Evolutionary conservation across 2,888 invertebrate genomes (phyloP), one percentile per base, ranked within the genome.

Genomic region (Aelia acuminata): DNA sequence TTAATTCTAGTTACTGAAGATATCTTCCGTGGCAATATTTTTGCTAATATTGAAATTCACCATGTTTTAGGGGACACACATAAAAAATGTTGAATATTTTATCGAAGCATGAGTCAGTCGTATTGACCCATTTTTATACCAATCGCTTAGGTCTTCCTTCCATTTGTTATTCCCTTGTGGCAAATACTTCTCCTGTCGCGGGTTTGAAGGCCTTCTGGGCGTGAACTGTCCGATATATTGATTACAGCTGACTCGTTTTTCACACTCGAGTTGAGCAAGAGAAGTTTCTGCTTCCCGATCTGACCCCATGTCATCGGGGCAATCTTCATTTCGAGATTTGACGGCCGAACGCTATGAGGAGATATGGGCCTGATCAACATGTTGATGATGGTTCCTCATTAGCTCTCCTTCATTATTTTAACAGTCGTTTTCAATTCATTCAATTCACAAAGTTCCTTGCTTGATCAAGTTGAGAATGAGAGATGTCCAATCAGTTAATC

Each of bases 161-260:
- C 53, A 10, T 53, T 53, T 8, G 10, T 11, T 3, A 26, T 15
- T n/a, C 11, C 2, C 1, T 26, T 26, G 43, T 10, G 22, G 15
- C 13, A 1, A 26, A 26, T 26, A 26, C 26, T 4, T 20, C 26
- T 31, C 1, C 26, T 4, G 26, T 53, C 7, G n/a, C 8, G 7
- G 53, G 22, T n/a, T 8, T 18, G 63, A 35, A 31, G 31, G 18
- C 26, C 35, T 26, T 20, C 63, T 35, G 63, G 63, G 31, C 35
- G 35, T 35, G 63, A 35, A 35, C 35, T 70, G 63, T 70, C 63
- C 18, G 31, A 22, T 57, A 26, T 70, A 70, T 70, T 35, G 63
- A 70, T 70, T 35, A 18, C 63, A 70, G 35, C 63, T 70, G 63
- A 35, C 63, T 35, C 63, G 7, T 70, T 70, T 70, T 35, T 70